Evolutionary conservation across 2,113 vertebrate genomes (phyloP).

Genomic region (Brachyhypopomus gauderio): DNA sequence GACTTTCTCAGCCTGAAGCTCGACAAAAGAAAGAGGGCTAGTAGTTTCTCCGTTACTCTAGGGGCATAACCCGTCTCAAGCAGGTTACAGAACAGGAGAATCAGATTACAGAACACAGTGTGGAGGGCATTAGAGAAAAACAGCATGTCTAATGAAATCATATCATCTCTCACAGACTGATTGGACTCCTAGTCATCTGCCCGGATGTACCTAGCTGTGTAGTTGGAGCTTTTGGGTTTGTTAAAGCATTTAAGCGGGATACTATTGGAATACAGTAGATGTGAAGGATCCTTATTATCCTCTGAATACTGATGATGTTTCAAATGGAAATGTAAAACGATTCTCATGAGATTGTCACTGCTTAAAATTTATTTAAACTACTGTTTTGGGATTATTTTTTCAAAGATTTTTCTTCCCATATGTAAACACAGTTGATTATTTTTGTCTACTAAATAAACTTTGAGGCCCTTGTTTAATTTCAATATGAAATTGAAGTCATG

Average conservation of each 20-base stretch:
- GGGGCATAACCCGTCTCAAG: background rate
- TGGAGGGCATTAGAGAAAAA: background rate
- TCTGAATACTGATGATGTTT: background rate
- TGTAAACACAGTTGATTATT: slow-evolving; percentile 32
- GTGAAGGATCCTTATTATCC: background rate
- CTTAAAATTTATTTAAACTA: background rate
- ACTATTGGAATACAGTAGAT: background rate
- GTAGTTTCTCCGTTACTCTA: slow-evolving; percentile 15
- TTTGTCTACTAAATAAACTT: slow-evolving; percentile 26
- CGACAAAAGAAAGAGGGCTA: slow-evolving; percentile 6
- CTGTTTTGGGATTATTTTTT: slow-evolving; percentile 12
- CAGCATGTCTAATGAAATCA: background rate
- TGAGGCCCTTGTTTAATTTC: slow-evolving; percentile 21
- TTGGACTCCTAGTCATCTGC: slow-evolving; percentile 8
- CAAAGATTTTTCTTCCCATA: slow-evolving; percentile 1
- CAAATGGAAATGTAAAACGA: background rate
- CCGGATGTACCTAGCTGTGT: background rate
- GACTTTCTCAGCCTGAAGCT: background rate
- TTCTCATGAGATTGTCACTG: background rate
- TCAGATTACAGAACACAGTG: background rate
- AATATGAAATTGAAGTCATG: slow-evolving; percentile 10
- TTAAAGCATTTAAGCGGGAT: background rate
- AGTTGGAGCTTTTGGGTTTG: background rate
- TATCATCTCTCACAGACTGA: slow-evolving; percentile 1
- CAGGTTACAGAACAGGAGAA: background rate